phyloP scores from a whole-genome alignment of 2,113 vertebrate genomes.

The Mus spicilegus region DNA sequence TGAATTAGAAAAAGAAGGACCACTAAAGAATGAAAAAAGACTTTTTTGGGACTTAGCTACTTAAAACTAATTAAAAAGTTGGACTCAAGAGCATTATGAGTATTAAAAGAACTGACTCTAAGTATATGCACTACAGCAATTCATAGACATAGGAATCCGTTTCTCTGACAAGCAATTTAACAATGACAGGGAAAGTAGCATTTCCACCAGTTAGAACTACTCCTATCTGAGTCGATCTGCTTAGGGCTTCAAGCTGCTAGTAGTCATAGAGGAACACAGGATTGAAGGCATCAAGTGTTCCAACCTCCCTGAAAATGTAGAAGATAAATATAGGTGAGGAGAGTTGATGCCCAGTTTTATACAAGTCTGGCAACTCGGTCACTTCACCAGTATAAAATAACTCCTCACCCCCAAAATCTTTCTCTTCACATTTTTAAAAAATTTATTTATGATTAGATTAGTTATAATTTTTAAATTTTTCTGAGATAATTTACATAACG shows the following conservation, averaged over 20 bases:
- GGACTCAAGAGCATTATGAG: slow-evolving; percentile 30
- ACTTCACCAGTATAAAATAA: not conserved
- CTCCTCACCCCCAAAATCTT: not conserved
- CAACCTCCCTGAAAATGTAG: not conserved
- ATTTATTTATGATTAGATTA: not conserved
- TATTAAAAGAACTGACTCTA: slow-evolving; percentile 72
- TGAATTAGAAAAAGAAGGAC: slow-evolving; percentile 41
- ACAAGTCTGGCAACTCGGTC: not conserved
- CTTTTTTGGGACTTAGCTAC: slow-evolving; percentile 59
- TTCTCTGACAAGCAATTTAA: slow-evolving; percentile 52
- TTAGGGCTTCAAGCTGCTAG: not conserved
- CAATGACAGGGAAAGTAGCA: slow-evolving; percentile 18
- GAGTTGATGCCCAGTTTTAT: not conserved
- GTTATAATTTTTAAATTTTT: not conserved
- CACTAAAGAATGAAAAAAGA: slow-evolving; percentile 62
- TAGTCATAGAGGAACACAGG: not conserved
- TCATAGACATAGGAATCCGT: slow-evolving; percentile 53
- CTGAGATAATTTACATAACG: not conserved
- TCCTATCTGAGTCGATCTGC: not conserved
- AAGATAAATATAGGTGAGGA: not conserved
- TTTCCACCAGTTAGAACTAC: slow-evolving; percentile 46
- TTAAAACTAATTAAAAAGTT: slow-evolving; percentile 74
- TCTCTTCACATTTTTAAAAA: not conserved
- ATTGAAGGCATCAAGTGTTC: not conserved
- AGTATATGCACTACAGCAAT: slow-evolving; percentile 38